phyloP scores from a whole-genome alignment of 2,113 vertebrate species.

The Notechis scutatus region DNA sequence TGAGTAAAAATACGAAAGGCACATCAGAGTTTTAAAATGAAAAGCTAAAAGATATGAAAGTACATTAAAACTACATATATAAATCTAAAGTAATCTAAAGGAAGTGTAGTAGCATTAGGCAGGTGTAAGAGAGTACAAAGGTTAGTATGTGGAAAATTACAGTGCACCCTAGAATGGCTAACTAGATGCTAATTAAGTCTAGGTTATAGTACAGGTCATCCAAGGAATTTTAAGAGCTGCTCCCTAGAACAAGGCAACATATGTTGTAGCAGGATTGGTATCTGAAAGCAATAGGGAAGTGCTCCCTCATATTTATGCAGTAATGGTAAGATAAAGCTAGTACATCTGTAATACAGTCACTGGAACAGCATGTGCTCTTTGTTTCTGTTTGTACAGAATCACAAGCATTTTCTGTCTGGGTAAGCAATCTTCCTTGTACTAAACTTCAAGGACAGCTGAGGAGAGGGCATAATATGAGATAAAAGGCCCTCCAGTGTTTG shows the following conservation, averaged over 20 bases:
- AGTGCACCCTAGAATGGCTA: neutral
- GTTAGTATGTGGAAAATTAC: neutral
- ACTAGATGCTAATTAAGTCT: neutral
- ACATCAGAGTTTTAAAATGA: neutral
- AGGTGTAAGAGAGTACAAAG: neutral
- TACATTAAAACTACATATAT: neutral
- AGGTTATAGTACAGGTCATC: neutral
- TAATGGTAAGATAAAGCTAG: neutral
- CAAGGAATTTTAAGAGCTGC: neutral
- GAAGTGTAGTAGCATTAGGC: neutral
- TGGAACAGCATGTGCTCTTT: neutral
- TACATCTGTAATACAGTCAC: neutral
- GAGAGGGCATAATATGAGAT: neutral
- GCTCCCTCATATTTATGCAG: neutral
- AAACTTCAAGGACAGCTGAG: neutral
- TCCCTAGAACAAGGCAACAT: neutral
- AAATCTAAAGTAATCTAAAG: neutral
- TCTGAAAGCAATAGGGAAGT: neutral
- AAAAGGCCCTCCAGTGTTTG: neutral
- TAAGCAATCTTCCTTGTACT: neutral
- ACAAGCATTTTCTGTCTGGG: neutral
- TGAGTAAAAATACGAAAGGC: neutral
- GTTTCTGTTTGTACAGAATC: neutral
- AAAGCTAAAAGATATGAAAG: neutral
- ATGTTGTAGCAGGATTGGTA: neutral